Percentiles rank a stretch among this genome's conserved stretches.
phyloP scores from a whole-genome alignment of 2,888 invertebrate genomes.

The Pristionchus fissidentatus region DNA sequence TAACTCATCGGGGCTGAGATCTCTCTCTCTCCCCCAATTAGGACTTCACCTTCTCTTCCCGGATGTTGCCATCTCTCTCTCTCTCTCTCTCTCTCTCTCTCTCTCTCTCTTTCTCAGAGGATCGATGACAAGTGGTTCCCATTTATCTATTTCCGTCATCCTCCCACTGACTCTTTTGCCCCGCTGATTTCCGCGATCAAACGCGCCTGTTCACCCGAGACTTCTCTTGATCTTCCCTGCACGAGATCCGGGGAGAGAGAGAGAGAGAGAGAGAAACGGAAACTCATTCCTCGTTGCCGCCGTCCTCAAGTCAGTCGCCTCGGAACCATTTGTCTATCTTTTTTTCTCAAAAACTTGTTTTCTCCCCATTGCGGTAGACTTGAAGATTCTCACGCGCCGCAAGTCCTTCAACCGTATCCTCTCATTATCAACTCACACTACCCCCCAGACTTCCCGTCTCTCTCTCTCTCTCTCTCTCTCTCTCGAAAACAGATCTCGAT shows the following conservation, averaged over 20 bases:
- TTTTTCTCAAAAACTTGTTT: background rate
- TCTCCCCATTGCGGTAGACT: background rate
- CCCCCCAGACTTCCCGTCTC: too few relatives aligned
- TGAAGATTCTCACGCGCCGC: background rate
- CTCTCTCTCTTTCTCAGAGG: too few relatives aligned
- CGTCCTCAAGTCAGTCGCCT: too few relatives aligned
- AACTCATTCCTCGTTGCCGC: background rate
- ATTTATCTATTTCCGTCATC: constrained; percentile 39
- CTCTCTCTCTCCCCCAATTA: background rate
- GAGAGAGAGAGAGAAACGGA: too few relatives aligned
- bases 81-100: too few relatives aligned
- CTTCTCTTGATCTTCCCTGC: constrained; percentile 21
- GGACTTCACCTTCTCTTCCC: constrained; percentile 6
- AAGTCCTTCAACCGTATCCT: too few relatives aligned
- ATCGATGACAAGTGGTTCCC: too few relatives aligned
- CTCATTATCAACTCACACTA: too few relatives aligned
- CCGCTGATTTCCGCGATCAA: constrained; percentile 31
- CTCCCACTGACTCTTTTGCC: too few relatives aligned
- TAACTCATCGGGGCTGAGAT: background rate
- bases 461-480: background rate
- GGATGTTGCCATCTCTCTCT: too few relatives aligned
- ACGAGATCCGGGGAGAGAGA: too few relatives aligned
- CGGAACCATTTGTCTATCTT: too few relatives aligned
- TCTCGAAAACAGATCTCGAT: background rate
- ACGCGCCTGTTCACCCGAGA: constrained; percentile 22